These are phyloP conservation scores for Phodopus roborovskii DNA, from an alignment of 2,113 vertebrate genomes.

Conservation along the genomic window DNA sequence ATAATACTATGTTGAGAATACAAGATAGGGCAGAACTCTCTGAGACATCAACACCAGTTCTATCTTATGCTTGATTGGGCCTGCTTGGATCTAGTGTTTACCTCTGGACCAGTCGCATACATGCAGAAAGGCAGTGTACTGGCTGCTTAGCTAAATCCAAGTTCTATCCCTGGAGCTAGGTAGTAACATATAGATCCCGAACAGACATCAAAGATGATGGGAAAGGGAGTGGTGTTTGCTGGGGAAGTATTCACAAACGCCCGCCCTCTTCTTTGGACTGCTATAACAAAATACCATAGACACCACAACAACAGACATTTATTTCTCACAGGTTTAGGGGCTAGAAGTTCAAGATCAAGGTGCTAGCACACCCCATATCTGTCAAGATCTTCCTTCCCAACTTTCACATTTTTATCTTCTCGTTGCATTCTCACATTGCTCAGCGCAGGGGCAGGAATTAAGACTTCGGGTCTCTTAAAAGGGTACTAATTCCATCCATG, in stretches of 20 bases:
- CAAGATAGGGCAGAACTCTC: background rate
- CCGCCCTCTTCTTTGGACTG: background rate
- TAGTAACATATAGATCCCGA: background rate
- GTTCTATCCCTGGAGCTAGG: background rate
- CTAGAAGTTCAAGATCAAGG: background rate
- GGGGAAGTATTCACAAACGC: background rate
- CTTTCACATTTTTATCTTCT: background rate
- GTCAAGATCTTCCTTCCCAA: no score
- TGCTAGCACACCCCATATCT: background rate
- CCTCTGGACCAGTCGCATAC: background rate
- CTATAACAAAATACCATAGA: background rate
- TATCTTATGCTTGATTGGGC: background rate
- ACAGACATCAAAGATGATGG: background rate
- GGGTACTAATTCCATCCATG: background rate
- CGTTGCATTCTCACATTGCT: background rate
- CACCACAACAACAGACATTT: background rate
- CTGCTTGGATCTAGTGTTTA: background rate
- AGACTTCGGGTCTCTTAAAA: background rate
- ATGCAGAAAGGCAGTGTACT: background rate
- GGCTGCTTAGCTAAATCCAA: background rate
- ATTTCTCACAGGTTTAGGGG: background rate
- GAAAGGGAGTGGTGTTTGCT: background rate
- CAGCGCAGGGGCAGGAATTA: background rate
- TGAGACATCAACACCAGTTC: background rate
- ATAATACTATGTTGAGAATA: background rate